Evolutionary conservation across 1,140 invertebrate genomes (phyloP).

Genomic region (Goniozus legneri): DNA sequence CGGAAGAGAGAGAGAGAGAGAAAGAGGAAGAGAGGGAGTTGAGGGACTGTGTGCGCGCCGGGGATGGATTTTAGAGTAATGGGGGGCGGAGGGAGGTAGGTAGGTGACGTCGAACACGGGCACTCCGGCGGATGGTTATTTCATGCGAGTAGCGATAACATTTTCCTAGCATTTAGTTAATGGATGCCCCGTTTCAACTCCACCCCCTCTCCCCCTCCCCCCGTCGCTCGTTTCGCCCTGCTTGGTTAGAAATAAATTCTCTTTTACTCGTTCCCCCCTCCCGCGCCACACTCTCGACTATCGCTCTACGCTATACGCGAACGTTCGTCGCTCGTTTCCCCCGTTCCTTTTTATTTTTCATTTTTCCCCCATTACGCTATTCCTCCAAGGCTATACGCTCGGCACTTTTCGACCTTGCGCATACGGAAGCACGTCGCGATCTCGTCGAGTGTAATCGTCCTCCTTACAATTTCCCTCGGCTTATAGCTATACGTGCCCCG

Average conservation of each 20-base stretch:
- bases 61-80: background rate
- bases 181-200: constrained; percentile 5
- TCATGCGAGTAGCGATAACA: constrained; percentile 27
- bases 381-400: too few relatives aligned
- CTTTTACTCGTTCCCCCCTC: background rate
- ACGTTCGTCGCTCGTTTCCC: background rate
- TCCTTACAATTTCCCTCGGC: too few relatives aligned
- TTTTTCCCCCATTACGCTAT: background rate
- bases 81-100: background rate
- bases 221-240: constrained; percentile 6
- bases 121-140: constrained; percentile 26
- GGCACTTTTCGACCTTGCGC: too few relatives aligned
- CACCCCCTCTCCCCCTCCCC: background rate
- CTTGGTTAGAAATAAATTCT: background rate
- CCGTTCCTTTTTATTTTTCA: background rate
- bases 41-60: constrained; percentile 3
- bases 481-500: too few relatives aligned
- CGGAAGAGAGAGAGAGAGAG: background rate
- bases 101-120: constrained; percentile 14
- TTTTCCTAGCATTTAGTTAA: constrained; percentile 34
- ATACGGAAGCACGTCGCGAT: too few relatives aligned
- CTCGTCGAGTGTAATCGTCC: too few relatives aligned
- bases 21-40: constrained; percentile 4
- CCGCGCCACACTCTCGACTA: background rate
- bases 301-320: background rate